Conservation (phyloP, 1,140 invertebrate species). For the Vollenhovia emeryi region DNA sequence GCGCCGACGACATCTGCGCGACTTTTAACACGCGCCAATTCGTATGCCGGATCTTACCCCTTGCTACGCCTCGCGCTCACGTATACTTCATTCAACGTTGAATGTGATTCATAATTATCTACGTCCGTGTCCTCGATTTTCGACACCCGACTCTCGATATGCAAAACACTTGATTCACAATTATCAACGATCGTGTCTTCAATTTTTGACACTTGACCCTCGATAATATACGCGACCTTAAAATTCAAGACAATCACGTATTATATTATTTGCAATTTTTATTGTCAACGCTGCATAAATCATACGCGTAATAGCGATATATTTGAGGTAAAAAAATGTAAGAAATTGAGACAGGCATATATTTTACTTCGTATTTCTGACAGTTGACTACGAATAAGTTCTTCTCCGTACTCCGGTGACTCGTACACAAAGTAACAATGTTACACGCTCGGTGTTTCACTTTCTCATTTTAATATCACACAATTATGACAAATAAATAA, state of each 20-base stretch:
- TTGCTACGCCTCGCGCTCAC: not conserved
- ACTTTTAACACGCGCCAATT: conserved; percentile 9
- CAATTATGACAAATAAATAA: too few relatives aligned
- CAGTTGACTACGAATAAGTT: too few relatives aligned
- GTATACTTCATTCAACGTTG: not conserved
- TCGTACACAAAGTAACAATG: too few relatives aligned
- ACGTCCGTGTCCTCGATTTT: not conserved
- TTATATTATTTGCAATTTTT: not conserved
- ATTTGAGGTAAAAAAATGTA: not conserved
- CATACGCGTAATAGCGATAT: not conserved
- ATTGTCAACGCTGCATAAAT: not conserved
- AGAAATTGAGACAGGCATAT: not conserved
- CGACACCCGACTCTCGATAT: not conserved
- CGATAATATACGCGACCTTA: too few relatives aligned
- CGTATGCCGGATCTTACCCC: not conserved
- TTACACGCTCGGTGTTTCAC: too few relatives aligned
- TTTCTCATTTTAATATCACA: too few relatives aligned
- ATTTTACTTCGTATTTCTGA: too few relatives aligned
- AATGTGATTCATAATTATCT: not conserved
- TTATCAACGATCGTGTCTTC: too few relatives aligned
- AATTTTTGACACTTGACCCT: too few relatives aligned
- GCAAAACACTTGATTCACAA: too few relatives aligned
- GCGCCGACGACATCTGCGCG: not conserved
- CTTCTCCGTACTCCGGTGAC: too few relatives aligned
- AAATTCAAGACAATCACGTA: not conserved